These are phyloP conservation scores for Crematogaster levior DNA, from an alignment of 2,888 invertebrate species.

Conservation along the genomic window DNA sequence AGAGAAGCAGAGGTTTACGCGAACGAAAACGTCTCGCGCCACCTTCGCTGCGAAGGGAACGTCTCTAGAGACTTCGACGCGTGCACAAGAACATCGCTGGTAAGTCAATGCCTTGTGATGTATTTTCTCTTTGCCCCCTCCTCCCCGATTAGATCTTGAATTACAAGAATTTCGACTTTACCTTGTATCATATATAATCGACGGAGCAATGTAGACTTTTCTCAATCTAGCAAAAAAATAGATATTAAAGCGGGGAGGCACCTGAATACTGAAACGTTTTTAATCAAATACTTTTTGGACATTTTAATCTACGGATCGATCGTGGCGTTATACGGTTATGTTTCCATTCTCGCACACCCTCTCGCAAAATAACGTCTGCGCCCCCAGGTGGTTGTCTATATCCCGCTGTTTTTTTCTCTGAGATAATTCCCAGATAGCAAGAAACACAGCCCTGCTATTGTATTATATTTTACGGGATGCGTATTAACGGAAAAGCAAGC, in stretches of 20 bases:
- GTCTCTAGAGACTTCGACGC: constrained; percentile 70
- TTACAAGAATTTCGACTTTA: background rate
- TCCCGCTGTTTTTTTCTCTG: background rate
- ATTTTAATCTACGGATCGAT: background rate
- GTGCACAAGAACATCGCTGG: constrained; percentile 56
- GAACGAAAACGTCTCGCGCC: background rate
- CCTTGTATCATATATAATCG: no score
- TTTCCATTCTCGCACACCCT: constrained; percentile 5
- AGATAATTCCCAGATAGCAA: constrained; percentile 6
- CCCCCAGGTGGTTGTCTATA: background rate
- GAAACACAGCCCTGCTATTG: background rate
- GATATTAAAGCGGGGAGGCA: background rate
- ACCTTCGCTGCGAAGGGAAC: constrained; percentile 37
- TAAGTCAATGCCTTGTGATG: constrained; percentile 54
- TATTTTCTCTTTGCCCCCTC: background rate
- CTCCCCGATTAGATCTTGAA: background rate
- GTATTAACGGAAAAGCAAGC: background rate
- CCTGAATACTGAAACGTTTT: background rate
- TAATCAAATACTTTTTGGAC: constrained; percentile 8
- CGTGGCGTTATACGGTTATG: background rate
- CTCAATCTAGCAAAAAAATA: background rate
- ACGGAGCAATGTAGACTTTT: background rate
- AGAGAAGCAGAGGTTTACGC: background rate
- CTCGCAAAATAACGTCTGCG: background rate
- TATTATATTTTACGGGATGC: background rate